Evolutionary conservation across 2,797 vertebrate genomes (phyloP).

Genomic region (Tachyglossus aculeatus): DNA sequence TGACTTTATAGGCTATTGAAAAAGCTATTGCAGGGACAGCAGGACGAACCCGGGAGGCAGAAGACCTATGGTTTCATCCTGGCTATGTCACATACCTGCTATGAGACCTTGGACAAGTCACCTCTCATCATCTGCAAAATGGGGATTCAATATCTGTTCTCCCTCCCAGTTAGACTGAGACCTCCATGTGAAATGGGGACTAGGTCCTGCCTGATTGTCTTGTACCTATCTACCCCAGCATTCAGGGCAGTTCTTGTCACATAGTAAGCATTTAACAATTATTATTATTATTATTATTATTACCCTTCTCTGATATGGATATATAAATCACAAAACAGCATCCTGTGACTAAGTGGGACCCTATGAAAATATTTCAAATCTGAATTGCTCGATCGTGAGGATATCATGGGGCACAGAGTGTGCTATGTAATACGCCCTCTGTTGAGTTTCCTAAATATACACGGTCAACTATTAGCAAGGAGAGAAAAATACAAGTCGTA

Average conservation of each 20-base stretch:
- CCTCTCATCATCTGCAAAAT: no score
- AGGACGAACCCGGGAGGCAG: not conserved
- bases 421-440: no score
- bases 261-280: no score
- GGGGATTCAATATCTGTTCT: no score
- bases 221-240: not conserved
- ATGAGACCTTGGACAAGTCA: not conserved
- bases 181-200: no score
- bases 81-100: not conserved
- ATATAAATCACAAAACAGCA: not conserved
- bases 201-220: not conserved
- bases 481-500: not conserved
- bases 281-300: not conserved
- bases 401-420: no score
- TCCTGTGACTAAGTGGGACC: conserved; percentile 8
- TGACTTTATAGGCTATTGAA: no score
- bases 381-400: no score
- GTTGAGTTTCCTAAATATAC: no score
- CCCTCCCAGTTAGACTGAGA: no score
- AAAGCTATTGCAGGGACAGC: not conserved
- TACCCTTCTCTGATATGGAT: not conserved
- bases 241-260: no score
- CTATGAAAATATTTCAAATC: not conserved
- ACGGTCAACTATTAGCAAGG: no score
- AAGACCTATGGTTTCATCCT: not conserved